Evolutionary conservation across 2,888 invertebrate species (phyloP).

Genomic region (Cryptophagus acutangulus): DNA sequence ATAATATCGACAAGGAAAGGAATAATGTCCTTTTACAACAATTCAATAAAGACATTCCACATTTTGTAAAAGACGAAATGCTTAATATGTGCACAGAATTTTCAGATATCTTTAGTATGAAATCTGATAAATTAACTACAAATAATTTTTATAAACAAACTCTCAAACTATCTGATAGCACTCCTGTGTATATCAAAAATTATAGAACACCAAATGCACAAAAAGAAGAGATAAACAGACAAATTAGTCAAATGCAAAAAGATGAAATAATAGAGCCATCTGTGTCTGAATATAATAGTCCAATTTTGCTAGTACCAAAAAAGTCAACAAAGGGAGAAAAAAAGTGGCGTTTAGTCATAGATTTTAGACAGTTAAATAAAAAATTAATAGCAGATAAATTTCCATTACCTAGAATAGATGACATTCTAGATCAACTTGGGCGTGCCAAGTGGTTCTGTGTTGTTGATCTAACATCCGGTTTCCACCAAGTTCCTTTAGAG

Average conservation of each 20-base stretch:
- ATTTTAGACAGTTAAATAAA: conserved; percentile 22
- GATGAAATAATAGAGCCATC: conserved; percentile 21
- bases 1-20: not conserved
- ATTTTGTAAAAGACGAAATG: conserved; percentile 7
- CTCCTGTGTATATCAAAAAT: conserved; percentile 25
- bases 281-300: conserved; percentile 22
- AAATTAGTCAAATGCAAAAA: conserved; percentile 20
- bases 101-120: conserved; percentile 20
- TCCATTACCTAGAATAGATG: conserved; percentile 22
- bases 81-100: conserved; percentile 14
- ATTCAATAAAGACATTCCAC: conserved; percentile 6
- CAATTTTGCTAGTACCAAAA: conserved; percentile 27
- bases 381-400: conserved; percentile 20
- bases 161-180: conserved; percentile 17
- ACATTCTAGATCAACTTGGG: conserved; percentile 22
- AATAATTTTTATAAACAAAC: conserved; percentile 30
- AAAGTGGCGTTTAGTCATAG: conserved; percentile 20
- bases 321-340: conserved; percentile 15
- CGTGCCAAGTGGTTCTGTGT: conserved; percentile 23
- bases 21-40: conserved; percentile 1
- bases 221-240: conserved; percentile 21
- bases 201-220: conserved; percentile 21
- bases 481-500: conserved; percentile 20
- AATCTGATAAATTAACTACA: conserved; percentile 17
- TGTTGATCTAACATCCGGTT: conserved; percentile 18